A percentile compares a stretch with the other conserved stretches of the same genome.
phyloP scores from a whole-genome alignment of 1,140 invertebrate species.

The Scaptomyza montana region DNA sequence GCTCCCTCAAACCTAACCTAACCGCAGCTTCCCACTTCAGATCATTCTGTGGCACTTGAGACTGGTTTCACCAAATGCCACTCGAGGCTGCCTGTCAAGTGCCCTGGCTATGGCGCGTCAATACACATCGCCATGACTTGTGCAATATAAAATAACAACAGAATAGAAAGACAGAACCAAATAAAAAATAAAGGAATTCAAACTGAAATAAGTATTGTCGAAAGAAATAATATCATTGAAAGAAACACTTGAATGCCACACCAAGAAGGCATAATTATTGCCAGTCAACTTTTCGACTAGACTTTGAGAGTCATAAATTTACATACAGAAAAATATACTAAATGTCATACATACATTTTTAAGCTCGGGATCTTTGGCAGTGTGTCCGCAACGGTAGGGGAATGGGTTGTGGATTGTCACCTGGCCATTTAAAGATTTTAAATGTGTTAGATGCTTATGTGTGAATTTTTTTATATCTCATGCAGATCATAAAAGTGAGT shows the following conservation, averaged over 20 bases:
- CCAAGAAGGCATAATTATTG: conserved; percentile 80
- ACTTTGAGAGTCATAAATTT: conserved; percentile 49
- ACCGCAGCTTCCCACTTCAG: conserved; percentile 59
- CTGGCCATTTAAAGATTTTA: conserved; percentile 34
- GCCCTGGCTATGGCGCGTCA: conserved; percentile 59
- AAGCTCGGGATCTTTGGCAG: background rate
- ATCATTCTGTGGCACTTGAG: conserved; percentile 74
- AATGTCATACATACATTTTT: conserved; percentile 12
- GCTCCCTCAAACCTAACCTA: background rate
- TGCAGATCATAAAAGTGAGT: conserved; percentile 14
- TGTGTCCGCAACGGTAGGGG: no score
- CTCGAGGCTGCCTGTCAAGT: conserved; percentile 76
- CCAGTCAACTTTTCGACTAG: conserved; percentile 65
- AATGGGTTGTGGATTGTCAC: conserved; percentile 15
- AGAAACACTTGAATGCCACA: conserved; percentile 49
- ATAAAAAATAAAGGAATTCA: conserved; percentile 32
- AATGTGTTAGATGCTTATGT: conserved; percentile 28
- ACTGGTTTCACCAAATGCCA: conserved; percentile 80
- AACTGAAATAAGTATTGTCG: conserved; percentile 18
- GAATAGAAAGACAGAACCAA: conserved; percentile 8
- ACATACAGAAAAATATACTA: conserved; percentile 26
- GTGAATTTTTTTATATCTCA: background rate
- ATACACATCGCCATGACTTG: conserved; percentile 72
- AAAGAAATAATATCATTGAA: conserved; percentile 13
- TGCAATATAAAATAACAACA: conserved; percentile 56